A percentile compares a stretch with the other conserved stretches of the same genome.
Evolutionary conservation across 2,797 vertebrate genomes (phyloP).

Genomic region (Vultur gryphus): DNA sequence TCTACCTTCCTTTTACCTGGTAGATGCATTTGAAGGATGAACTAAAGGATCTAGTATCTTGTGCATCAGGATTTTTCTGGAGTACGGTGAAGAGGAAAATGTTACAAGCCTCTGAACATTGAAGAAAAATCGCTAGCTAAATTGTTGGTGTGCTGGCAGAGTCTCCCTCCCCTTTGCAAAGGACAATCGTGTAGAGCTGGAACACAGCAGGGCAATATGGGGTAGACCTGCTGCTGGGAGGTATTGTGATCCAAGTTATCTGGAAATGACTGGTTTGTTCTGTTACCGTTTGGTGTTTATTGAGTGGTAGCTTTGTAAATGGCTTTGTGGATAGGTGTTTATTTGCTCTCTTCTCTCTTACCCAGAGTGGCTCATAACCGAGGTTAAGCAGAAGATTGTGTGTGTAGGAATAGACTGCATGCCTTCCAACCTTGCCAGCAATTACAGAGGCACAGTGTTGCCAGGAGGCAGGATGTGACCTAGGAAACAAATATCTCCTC

Average conservation of each 20-base stretch:
- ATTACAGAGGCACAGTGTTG: neutral
- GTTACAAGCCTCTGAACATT: accelerated
- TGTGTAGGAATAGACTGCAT: neutral
- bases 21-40: neutral
- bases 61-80: neutral
- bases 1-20: neutral
- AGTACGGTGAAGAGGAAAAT: neutral
- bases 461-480: neutral
- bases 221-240: neutral
- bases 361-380: neutral
- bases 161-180: neutral
- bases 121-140: neutral
- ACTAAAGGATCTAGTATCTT: neutral
- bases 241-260: neutral
- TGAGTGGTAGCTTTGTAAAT: neutral
- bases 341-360: neutral
- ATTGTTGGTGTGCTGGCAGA: neutral
- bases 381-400: neutral
- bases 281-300: neutral
- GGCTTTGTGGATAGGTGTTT: neutral
- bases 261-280: neutral
- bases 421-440: neutral
- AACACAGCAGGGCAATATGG: neutral
- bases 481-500: neutral
- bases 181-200: neutral